These are phyloP conservation scores for Heliconius hortense DNA, from an alignment of 2,888 invertebrate genomes.

Conservation along the genomic window DNA sequence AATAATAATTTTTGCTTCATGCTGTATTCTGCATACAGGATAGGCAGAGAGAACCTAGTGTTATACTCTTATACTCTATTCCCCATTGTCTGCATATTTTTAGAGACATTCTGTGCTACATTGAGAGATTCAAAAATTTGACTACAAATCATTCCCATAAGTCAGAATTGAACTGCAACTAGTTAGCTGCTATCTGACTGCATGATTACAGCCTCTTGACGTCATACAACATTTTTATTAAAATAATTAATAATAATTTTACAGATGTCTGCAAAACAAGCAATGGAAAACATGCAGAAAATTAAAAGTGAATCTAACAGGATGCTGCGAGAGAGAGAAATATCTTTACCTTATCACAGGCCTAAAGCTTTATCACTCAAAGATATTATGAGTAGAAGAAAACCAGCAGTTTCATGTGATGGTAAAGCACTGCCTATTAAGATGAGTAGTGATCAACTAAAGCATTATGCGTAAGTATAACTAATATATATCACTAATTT, in stretches of 20 bases:
- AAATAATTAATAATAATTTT: constrained; percentile 6
- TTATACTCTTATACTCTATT: too few relatives aligned
- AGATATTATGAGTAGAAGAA: constrained; percentile 86
- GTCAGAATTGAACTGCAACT: too few relatives aligned
- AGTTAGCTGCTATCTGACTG: not conserved
- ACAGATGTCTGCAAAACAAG: constrained; percentile 85
- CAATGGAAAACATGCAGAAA: constrained; percentile 86
- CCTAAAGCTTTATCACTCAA: constrained; percentile 90
- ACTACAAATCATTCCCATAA: too few relatives aligned
- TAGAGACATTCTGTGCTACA: not conserved
- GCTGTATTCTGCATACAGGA: too few relatives aligned
- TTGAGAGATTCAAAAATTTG: not conserved
- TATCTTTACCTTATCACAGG: constrained; percentile 92
- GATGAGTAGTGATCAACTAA: constrained; percentile 85
- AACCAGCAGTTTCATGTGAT: constrained; percentile 63
- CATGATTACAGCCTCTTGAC: not conserved
- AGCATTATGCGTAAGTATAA: constrained; percentile 66
- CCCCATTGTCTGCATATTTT: not conserved
- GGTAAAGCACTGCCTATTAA: constrained; percentile 79
- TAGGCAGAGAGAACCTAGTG: too few relatives aligned
- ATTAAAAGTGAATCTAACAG: constrained; percentile 93
- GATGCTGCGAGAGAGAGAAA: constrained; percentile 87
- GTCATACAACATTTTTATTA: not conserved
- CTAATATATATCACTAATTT: not conserved
- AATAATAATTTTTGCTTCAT: not conserved